These are phyloP conservation scores for Drosophila hamatofila DNA, from an alignment of 2,888 invertebrate species.

Conservation along the genomic window DNA sequence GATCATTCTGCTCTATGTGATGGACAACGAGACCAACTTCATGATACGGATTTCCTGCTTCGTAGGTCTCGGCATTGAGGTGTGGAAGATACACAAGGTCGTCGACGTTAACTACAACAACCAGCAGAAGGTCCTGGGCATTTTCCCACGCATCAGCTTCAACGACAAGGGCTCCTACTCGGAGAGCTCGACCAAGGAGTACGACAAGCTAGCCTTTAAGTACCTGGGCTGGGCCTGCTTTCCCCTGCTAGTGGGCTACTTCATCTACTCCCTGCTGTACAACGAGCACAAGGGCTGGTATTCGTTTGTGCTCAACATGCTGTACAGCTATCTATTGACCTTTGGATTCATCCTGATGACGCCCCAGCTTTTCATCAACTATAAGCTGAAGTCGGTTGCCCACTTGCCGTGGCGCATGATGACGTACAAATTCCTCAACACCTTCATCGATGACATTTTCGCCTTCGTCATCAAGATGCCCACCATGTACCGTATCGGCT, in stretches of 20 bases:
- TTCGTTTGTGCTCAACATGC: constrained; percentile 97
- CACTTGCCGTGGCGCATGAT: constrained; percentile 99
- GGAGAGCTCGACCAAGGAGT: constrained; percentile 96
- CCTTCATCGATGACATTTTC: constrained; percentile 99
- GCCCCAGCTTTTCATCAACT: constrained; percentile 99
- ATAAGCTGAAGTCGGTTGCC: constrained; percentile 99
- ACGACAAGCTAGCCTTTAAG: constrained; percentile 97
- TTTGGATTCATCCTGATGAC: constrained; percentile 99
- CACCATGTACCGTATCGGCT: constrained; percentile 98
- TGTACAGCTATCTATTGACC: constrained; percentile 98
- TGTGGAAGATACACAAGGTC: constrained; percentile 99
- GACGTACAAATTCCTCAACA: constrained; percentile 99
- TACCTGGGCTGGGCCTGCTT: constrained; percentile 98
- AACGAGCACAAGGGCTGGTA: constrained; percentile 99
- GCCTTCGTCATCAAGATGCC: constrained; percentile 99
- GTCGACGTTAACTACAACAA: constrained; percentile 93
- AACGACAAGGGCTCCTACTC: constrained; percentile 98
- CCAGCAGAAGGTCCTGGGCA: constrained; percentile 90
- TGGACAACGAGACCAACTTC: constrained; percentile 99
- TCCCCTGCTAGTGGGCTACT: constrained; percentile 96
- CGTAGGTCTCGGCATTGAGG: constrained; percentile 97
- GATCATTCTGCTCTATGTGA: constrained; percentile 97
- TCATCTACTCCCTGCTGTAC: constrained; percentile 97
- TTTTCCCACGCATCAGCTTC: constrained; percentile 92
- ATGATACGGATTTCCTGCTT: constrained; percentile 97